Conservation (phyloP, 2,113 vertebrate genomes). For the Hydrolagus affinis region DNA sequence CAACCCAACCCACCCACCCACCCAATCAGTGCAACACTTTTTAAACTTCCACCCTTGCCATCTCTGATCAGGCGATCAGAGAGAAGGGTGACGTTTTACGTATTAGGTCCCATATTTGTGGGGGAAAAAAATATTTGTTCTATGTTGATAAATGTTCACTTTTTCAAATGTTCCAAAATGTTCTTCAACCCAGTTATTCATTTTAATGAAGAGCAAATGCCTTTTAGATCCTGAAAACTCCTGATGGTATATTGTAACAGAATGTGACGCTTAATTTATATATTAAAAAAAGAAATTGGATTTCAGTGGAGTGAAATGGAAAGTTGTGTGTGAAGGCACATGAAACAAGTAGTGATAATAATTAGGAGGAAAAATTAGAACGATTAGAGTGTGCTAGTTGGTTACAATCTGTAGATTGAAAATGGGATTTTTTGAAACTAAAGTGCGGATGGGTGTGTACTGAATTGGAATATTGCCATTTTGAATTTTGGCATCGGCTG, state of each 20-base stretch:
- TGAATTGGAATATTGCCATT: background rate
- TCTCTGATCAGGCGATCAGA: slow-evolving; percentile 49
- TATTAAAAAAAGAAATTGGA: slow-evolving; percentile 41
- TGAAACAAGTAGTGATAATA: slow-evolving; percentile 56
- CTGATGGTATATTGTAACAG: slow-evolving; percentile 61
- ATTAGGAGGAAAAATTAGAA: slow-evolving; percentile 25
- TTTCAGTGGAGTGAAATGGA: slow-evolving; percentile 36
- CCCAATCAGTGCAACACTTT: slow-evolving; percentile 46
- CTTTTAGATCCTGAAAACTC: slow-evolving; percentile 62
- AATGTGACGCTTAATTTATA: slow-evolving; percentile 74
- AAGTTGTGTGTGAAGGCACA: slow-evolving; percentile 51
- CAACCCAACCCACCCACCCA: slow-evolving; percentile 6
- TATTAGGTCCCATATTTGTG: slow-evolving; percentile 65
- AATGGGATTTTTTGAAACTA: background rate
- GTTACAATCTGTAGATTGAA: slow-evolving; percentile 30
- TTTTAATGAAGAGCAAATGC: slow-evolving; percentile 61
- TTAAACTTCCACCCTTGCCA: slow-evolving; percentile 55
- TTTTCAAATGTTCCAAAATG: slow-evolving; percentile 41
- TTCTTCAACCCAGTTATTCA: slow-evolving; percentile 52
- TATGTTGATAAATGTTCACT: slow-evolving; percentile 58
- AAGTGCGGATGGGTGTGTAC: slow-evolving; percentile 7
- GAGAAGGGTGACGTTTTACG: slow-evolving; percentile 63
- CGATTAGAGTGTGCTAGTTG: slow-evolving; percentile 29
- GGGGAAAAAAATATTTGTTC: slow-evolving; percentile 70
- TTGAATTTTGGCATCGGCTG: slow-evolving; percentile 18